Base-by-base conservation (phyloP, 37 sponge, comb jelly and placozoan species). In the Theonella swinhoei region DNA sequence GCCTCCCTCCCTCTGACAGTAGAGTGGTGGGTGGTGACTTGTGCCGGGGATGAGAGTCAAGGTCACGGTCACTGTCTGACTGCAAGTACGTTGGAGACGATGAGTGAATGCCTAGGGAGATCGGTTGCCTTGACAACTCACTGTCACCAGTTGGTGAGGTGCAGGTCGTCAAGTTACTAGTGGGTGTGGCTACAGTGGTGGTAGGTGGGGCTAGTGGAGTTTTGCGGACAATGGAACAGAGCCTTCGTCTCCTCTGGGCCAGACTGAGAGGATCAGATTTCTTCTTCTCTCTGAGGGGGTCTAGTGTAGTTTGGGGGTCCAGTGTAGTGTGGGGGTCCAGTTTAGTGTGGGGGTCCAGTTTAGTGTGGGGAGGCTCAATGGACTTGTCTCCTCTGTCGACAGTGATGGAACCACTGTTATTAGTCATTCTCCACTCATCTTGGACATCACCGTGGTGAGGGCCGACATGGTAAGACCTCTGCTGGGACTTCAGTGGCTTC, bases 221-320 rank as follows among this genome's bases (percentile, higher is more conserved):
- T 25, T 2, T 32, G 14, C 11, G 54, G 14, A 62, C 69, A 71
- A 85, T 85, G 28, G 85, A 85, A 68, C 85, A 76, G 35, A 85
- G 68, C 36, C 85, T 29, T 20, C 85, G 76, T 30, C 85, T 67
- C 40, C 76, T 77, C 71, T 77, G 65, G 22, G 76, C 85, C 77
- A 85, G 22, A 58, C 70, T 85, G 64, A 82, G 39, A 2, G 32
- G 19, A 36, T 82, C 82, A 23, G 70, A 70, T 38, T 34, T 58
- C 36, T 36, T 71, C 73, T 72, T 82, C 36, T 70, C 66, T 62
- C 83, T 22, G 1, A 64, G 23, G 17, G 39, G 7, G 68, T 61
- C 19, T 64, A 60, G 64, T 64, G 74, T 75, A 5, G 58, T 75
- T 1, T 26, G 28, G 68, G 68, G 22, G 40, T 2, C 19, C 11